Evolutionary conservation across 2,113 vertebrate species (phyloP), one percentile per base, ranked within the genome.

Genomic region (Equus przewalskii): DNA sequence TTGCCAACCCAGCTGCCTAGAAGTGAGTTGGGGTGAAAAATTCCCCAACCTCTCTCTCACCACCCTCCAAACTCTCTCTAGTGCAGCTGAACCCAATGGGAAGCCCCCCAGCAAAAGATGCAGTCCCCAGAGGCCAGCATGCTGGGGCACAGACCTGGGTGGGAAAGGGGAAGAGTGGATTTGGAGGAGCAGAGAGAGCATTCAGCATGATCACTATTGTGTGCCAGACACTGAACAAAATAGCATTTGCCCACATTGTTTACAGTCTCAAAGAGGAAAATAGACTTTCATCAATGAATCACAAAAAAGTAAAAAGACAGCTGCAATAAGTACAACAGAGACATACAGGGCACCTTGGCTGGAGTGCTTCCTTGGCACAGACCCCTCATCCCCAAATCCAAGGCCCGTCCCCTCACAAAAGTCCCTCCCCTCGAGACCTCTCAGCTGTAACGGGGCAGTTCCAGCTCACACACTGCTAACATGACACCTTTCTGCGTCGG

Each of bases 151-250:
- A 14, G 83, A 54, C 46, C 30, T 0, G 65, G 33, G 28, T 7
- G 9, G 78, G n/a, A 49, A 81, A 22, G 41, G 3, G 30, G 26
- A 76, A 60, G 24, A 41, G 62, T 24, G 54, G 54, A 13, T 36
- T 6, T 22, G 22, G 67, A 73, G 44, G 67, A 28, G 41, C 22
- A 8, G 33, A 26, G 56, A n/a, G 44, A 28, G 41, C 67, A 22
- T 24, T 72, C 41, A 3, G 5, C 1, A 5, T 9, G 10, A 28
- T 49, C 67, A 15, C 30, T 72, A 6, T 12, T 1, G 4, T 36
- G 65, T 11, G 28, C 90, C 51, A 9, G 2, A 60, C 51, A 19
- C 41, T 0, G 0, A 70, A n/a, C 11, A 0, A 7, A 72, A 36
- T 1, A 62, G 56, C 56, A 30, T 10, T n/a, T 30, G 44, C 33